Percentiles rank a stretch among this genome's conserved stretches.
These are phyloP conservation scores for Lucifuga dentata DNA, from an alignment of 2,113 vertebrate genomes.

Conservation along the genomic window DNA sequence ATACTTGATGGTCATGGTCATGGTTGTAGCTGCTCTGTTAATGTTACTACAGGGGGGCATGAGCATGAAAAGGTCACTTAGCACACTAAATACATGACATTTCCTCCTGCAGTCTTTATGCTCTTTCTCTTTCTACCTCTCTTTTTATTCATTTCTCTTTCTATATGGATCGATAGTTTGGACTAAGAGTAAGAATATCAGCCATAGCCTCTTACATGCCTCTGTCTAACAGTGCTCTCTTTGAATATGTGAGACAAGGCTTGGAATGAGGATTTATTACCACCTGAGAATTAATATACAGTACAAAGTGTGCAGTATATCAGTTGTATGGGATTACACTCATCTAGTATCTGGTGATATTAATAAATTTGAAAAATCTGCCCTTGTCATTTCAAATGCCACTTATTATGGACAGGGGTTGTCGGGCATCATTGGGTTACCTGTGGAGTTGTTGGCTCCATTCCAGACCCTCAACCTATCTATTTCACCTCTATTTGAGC, in stretches of 20 bases:
- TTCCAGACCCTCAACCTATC: background rate
- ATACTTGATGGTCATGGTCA: constrained; percentile 72
- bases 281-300: constrained; percentile 43
- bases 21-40: constrained; percentile 63
- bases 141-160: constrained; percentile 10
- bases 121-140: constrained; percentile 5
- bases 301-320: constrained; percentile 39
- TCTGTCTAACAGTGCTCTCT: background rate
- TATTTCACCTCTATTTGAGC: no score
- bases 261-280: constrained; percentile 33
- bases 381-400: background rate
- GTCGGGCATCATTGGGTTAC: background rate
- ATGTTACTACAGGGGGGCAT: constrained; percentile 70
- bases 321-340: constrained; percentile 41
- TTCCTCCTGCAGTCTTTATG: constrained; percentile 33
- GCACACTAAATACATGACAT: constrained; percentile 59
- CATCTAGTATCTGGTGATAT: constrained; percentile 9
- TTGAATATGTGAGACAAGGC: constrained; percentile 36
- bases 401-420: background rate
- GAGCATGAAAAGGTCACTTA: constrained; percentile 73
- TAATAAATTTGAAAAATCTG: constrained; percentile 9
- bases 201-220: constrained; percentile 1
- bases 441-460: background rate
- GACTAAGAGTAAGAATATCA: background rate
- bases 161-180: constrained; percentile 11